Percentiles rank a stretch among this genome's conserved stretches.
Conservation (phyloP, 2,113 vertebrate genomes). For the Mesembrinibis cayennensis region DNA sequence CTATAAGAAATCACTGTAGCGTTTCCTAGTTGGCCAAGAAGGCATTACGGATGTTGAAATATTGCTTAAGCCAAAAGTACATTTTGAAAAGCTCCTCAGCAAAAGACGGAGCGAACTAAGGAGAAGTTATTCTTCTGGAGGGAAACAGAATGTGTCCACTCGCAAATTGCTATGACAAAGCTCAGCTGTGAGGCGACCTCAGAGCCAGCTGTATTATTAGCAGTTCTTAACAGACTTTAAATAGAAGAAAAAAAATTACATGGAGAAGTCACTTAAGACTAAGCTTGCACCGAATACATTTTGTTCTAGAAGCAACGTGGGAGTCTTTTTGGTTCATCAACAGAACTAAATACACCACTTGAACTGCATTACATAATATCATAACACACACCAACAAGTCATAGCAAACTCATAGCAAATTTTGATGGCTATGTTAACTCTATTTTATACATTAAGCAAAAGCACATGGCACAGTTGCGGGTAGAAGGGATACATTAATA, state of each 20-base stretch:
- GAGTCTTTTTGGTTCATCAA: not conserved
- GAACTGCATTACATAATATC: not conserved
- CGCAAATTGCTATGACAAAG: not conserved
- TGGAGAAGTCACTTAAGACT: not conserved
- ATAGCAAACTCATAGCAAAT: not conserved
- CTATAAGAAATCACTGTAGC: not conserved
- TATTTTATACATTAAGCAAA: not conserved
- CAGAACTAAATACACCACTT: not conserved
- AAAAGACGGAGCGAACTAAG: not conserved
- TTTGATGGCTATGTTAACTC: not conserved
- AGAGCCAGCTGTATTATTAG: not conserved
- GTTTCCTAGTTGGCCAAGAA: not conserved
- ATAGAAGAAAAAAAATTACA: not conserved
- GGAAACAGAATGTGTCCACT: not conserved
- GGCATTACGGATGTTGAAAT: not conserved
- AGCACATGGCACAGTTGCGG: not conserved
- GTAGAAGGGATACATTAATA: not conserved
- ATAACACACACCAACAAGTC: fast-evolving
- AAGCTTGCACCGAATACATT: not conserved
- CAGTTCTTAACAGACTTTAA: not conserved
- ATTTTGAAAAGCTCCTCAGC: not conserved
- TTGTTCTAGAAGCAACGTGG: not conserved
- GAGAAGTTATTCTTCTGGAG: not conserved
- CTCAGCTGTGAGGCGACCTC: not conserved
- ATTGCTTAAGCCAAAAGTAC: not conserved